These are phyloP conservation scores for Apis florea DNA, from an alignment of 1,140 invertebrate species.

Conservation along the genomic window DNA sequence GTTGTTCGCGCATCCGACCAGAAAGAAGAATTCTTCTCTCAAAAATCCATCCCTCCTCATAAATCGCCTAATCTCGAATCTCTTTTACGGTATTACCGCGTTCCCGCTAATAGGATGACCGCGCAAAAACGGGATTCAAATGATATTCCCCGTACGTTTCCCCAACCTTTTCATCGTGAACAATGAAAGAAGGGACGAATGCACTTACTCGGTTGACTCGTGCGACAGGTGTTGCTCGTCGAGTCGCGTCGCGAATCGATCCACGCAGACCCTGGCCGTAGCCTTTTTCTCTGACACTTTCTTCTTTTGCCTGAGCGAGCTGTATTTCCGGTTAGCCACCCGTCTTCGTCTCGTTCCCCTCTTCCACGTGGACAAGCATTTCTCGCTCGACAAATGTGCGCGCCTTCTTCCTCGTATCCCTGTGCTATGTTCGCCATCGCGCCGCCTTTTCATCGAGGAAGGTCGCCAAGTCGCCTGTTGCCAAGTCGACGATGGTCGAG, in stretches of 20 bases:
- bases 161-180: not conserved
- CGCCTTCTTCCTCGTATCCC: conserved; percentile 24
- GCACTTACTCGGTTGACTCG: conserved; percentile 46
- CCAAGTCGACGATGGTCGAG: conserved; percentile 37
- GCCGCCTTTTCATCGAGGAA: conserved; percentile 36
- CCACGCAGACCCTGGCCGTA: conserved; percentile 44
- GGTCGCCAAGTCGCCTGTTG: conserved; percentile 54
- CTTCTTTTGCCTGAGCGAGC: conserved; percentile 41
- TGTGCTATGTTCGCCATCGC: not conserved
- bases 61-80: not conserved
- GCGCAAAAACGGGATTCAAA: conserved; percentile 22
- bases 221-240: conserved; percentile 59
- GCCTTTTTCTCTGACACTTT: conserved; percentile 50
- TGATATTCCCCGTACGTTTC: conserved; percentile 22
- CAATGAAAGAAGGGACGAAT: conserved; percentile 30
- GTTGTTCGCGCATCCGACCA: not conserved
- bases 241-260: conserved; percentile 59
- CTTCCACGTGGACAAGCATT: conserved; percentile 37
- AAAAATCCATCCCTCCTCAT: not conserved
- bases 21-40: not conserved
- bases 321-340: conserved; percentile 47
- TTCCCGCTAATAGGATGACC: conserved; percentile 24
- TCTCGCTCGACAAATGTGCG: conserved; percentile 47
- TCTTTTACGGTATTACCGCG: not conserved
- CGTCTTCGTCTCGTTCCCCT: not conserved